Base-by-base conservation (phyloP, 2,113 vertebrate genomes). In the Monarcha castaneiventris region DNA sequence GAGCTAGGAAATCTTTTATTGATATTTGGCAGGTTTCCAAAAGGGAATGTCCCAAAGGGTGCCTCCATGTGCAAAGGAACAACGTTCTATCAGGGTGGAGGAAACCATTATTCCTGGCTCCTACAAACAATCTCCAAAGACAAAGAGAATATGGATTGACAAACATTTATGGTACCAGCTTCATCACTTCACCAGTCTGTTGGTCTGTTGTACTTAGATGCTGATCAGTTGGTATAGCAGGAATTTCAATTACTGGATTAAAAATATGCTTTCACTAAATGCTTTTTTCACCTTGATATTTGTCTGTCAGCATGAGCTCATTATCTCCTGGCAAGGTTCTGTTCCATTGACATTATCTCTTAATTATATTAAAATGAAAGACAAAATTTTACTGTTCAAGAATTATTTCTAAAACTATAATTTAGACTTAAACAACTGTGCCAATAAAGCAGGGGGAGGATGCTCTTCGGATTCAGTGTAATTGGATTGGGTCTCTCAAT, bases 291-390 rank as follows among this genome's bases (percentile, higher is more conserved):
- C 94, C 88, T 97, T 90, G 74, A 87, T 88, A 41, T 89, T 92
- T 89, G 43, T 55, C 79, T 90, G 44, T 81, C 93, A 87, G 94
- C 92, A 78, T 90, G 92, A 89, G 86, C 91, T 95, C 88, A 88
- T 96, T 94, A 93, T 96, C 79, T 92, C 83, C 80, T 96, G 59
- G 94, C 77, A 92, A 93, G 79, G 62, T 93, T 95, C 90, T 93
- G 32, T 90, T 96, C 56, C 16, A 10, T 46, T 90, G 90, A 90
- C 69, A 72, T 78, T 95, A 93, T 93, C 92, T 97, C 69, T 95
- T 92, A 96, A 96, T 96, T 96, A 89, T 75, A 78, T 71, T 92
- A 84, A 84, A 92, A 84, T 92, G 61, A 86, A 96, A 90, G 75
- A 41, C 19, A 56, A 73, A 93, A 63, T 63, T 92, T 87, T 73